phyloP scores from a whole-genome alignment of 2,888 invertebrate species.

The Eurytoma adleriae region DNA sequence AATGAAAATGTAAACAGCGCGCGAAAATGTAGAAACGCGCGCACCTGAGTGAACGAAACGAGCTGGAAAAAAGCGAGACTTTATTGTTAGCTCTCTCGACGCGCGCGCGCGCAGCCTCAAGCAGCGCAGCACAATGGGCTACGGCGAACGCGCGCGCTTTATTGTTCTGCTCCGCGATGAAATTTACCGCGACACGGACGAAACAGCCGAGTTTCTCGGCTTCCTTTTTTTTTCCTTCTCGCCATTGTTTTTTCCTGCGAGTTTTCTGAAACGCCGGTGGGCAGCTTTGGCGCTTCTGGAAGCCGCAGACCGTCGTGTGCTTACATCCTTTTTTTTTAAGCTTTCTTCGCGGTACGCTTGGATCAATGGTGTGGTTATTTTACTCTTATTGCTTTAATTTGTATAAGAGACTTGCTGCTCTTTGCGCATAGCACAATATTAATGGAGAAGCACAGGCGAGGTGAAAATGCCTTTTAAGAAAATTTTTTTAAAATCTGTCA shows the following conservation, averaged over 20 bases:
- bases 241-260: conserved; percentile 34
- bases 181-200: conserved; percentile 50
- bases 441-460: too few relatives aligned
- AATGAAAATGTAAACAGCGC: neutral
- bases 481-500: too few relatives aligned
- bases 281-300: conserved; percentile 9
- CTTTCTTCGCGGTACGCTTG: neutral
- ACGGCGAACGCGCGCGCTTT: neutral
- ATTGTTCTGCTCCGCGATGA: conserved; percentile 38
- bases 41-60: neutral
- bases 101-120: neutral
- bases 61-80: neutral
- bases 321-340: neutral
- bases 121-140: neutral
- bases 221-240: neutral
- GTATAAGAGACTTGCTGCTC: too few relatives aligned
- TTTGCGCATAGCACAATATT: too few relatives aligned
- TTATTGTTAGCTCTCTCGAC: conserved; percentile 1
- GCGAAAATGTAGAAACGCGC: neutral
- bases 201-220: conserved; percentile 18
- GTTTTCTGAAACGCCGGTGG: conserved; percentile 29
- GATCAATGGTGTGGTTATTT: neutral
- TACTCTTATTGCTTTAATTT: neutral
- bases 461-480: too few relatives aligned
- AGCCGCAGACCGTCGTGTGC: neutral